Evolutionary conservation across 2,113 vertebrate species (phyloP), one percentile per base, ranked within the genome.

Genomic region (Pluvianellus socialis): DNA sequence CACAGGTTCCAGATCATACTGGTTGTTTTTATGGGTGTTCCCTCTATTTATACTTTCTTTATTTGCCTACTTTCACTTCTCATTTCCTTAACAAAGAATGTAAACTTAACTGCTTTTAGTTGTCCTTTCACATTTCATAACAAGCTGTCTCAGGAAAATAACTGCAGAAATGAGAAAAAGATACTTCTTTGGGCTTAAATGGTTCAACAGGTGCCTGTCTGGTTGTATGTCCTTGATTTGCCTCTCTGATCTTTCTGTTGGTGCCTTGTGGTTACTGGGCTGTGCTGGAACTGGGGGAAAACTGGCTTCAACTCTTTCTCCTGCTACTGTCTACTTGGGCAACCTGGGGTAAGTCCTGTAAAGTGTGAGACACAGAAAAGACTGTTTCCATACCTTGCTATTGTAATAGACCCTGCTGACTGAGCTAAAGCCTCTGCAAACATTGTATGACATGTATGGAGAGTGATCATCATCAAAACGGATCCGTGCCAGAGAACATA

Each of bases 361-460:
- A 61, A 42, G 5, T n/a, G 8, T 59, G 65, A 56, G 52, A 38
- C 28, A 6, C 19, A 59, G 28, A 61, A 92, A 83, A 23, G 10
- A 14, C 35, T 49, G 12, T 56, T 95, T 90, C n/a, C 8, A 0
- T 42, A 30, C 10, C 20, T 79, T 82, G 12, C 9, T 44, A 6
- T 44, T 68, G 26, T 52, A 55, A 58, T 6, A 73, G 45, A 53
- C 6, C 28, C 19, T n/a, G n/a, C 32, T 45, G 62, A 81, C 9
- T 38, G 50, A 77, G 24, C 14, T 74, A 33, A 91, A 91, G 19
- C 28, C 16, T 32, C 27, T 74, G 10, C 24, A 71, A 56, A 35
- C 24, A 0, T 2, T 8, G 28, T 14, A 7, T 42, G 53, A 42
- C 0, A 0, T 21, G 7, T 16, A 9, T 62, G 24, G 86, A 55